Evolutionary conservation across 2,797 vertebrate species (phyloP), one percentile per base, ranked within the genome.

Genomic region (Sebastolobus altivelis): DNA sequence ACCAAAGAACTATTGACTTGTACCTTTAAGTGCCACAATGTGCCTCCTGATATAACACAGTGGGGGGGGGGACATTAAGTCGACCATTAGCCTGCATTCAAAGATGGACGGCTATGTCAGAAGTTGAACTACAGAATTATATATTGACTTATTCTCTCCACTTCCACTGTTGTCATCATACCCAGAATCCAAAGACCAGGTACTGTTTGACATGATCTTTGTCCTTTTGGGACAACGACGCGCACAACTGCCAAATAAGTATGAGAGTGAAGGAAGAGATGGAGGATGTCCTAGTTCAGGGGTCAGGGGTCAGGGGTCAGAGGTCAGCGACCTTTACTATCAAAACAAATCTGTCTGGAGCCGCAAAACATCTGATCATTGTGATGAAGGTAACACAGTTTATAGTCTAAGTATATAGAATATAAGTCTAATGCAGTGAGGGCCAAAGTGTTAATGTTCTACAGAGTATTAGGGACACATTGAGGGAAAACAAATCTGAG

Each of bases 1-100:
- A 81, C 85, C 82, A 85, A 91, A 90, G 81, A 91, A 81, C 71
- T 37, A 71, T 35, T 59, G 54, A 76, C 46, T 60, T 73, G 52
- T 63, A 25, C 65, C 20, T 29, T 49, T 18, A 52, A 83, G 76
- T 75, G 61, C 74, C 82, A 72, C 20, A 33, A 11, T 60, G 43
- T 55, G 65, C 63, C 79, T 79, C 37, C 35, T 22, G 11, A 66
- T 75, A 25, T 31, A 22, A 52, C 8, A 12, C 55, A 80, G 59
- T 59, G 37, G 68, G 65, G 81, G 25, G 25, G 31, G 58, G 75
- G 69, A 75, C 52, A 38, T 80, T 12, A 52, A 62, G 22, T 60
- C 20, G 61, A 78, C 77, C 35, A 20, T 29, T 37, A 62, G 43
- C 40, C 27, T 13, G 2, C 56, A 55, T 40, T 33, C 27, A 79